Conservation (phyloP, 37 sponge, comb jelly and placozoan genomes). For the Haliclona indistincta region DNA sequence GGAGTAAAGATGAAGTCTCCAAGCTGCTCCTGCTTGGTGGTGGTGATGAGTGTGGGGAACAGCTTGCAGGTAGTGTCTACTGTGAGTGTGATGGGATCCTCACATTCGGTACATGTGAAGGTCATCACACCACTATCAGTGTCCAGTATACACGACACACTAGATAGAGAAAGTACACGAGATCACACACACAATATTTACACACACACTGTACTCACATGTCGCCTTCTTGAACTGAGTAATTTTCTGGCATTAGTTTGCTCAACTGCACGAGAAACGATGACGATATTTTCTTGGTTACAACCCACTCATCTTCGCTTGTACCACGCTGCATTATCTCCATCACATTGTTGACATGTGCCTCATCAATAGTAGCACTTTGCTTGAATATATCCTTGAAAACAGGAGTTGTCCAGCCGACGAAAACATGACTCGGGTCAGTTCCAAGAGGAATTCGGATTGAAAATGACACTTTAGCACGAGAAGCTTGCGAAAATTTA, state of each 20-base stretch:
- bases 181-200: slow-evolving; percentile 1
- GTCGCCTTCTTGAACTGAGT: too few relatives aligned
- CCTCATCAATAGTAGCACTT: not conserved
- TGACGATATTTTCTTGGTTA: not conserved
- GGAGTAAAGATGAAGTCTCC: slow-evolving; percentile 43
- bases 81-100: not conserved
- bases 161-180: slow-evolving; percentile 1
- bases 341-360: not conserved
- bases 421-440: slow-evolving; percentile 34
- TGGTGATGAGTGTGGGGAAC: slow-evolving; percentile 65
- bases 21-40: slow-evolving; percentile 26
- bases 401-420: slow-evolving; percentile 72
- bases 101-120: slow-evolving; percentile 18
- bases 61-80: slow-evolving; percentile 31
- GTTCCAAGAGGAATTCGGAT: slow-evolving; percentile 50
- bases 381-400: slow-evolving; percentile 32
- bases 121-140: slow-evolving; percentile 20
- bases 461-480: slow-evolving; percentile 34
- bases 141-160: slow-evolving; percentile 47
- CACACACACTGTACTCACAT: too few relatives aligned
- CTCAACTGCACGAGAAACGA: not conserved
- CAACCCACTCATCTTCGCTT: not conserved
- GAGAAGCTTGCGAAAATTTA: too few relatives aligned
- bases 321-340: not conserved
- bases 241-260: not conserved